Percentiles rank a stretch among this genome's conserved stretches.
Conservation (phyloP, 2,797 vertebrate genomes). For the Dermochelys coriacea region DNA sequence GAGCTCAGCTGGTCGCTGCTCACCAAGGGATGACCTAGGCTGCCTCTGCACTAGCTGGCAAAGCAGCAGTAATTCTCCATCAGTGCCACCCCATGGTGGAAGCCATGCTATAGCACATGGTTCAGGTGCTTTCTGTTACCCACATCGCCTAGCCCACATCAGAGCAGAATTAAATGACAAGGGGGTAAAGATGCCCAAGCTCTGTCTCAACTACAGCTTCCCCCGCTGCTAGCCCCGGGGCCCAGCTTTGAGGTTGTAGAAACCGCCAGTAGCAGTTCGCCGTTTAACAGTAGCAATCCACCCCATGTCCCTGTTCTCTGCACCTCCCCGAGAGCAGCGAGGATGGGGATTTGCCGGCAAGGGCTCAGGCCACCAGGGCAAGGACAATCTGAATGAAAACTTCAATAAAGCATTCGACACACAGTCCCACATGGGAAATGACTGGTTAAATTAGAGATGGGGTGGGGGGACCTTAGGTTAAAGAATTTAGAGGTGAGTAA, state of each 20-base stretch:
- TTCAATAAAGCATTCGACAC: too few relatives aligned
- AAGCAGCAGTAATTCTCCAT: background rate
- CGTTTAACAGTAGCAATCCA: too few relatives aligned
- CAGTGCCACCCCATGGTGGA: rapidly evolving
- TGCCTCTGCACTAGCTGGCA: rapidly evolving
- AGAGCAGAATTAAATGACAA: background rate
- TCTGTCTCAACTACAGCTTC: background rate
- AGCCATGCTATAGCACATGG: background rate
- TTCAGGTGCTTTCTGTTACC: background rate
- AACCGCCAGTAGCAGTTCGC: too few relatives aligned
- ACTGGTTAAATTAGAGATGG: too few relatives aligned
- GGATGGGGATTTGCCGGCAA: conserved; percentile 54
- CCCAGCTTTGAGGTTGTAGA: too few relatives aligned
- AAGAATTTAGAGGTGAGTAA: too few relatives aligned
- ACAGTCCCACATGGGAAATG: too few relatives aligned
- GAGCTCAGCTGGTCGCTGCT: background rate
- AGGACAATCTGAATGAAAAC: conserved; percentile 54
- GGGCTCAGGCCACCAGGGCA: conserved; percentile 67
- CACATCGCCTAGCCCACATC: background rate
- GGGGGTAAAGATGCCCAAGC: background rate
- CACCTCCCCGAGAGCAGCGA: conserved; percentile 65
- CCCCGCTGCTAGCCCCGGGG: background rate
- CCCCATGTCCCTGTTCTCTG: conserved; percentile 29
- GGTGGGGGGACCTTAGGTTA: too few relatives aligned
- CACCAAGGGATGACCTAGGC: background rate